Percentiles rank a stretch among this genome's conserved stretches.
Conservation (phyloP, 1,140 invertebrate species). For the Aphelenchoides avenae region DNA sequence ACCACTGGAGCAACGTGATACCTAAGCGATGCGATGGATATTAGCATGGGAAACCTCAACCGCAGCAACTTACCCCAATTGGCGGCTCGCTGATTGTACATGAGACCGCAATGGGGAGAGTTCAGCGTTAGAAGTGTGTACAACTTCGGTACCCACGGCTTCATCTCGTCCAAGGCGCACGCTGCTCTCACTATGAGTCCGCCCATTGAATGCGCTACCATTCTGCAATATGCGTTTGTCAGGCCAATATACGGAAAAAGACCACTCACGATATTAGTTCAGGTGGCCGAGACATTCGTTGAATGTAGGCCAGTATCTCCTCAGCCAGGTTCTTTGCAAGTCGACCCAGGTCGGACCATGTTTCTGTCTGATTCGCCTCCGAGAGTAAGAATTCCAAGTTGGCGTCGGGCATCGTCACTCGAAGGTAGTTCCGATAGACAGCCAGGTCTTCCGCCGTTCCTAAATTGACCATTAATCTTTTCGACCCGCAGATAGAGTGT, state of each 20-base stretch:
- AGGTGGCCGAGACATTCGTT: slow-evolving; percentile 18
- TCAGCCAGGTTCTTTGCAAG: slow-evolving; percentile 35
- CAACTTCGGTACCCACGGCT: slow-evolving; percentile 13
- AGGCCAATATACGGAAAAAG: slow-evolving; percentile 13
- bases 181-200: slow-evolving; percentile 28
- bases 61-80: slow-evolving; percentile 24
- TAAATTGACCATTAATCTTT: not conserved
- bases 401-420: slow-evolving; percentile 21
- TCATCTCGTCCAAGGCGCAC: slow-evolving; percentile 11
- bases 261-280: slow-evolving; percentile 16
- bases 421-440: slow-evolving; percentile 25
- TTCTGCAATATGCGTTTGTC: too few relatives aligned
- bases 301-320: slow-evolving; percentile 23
- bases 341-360: slow-evolving; percentile 21
- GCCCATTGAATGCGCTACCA: slow-evolving; percentile 32
- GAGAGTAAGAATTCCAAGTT: slow-evolving; percentile 34
- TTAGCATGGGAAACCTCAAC: not conserved
- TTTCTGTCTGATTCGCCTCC: slow-evolving; percentile 37
- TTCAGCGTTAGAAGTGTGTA: slow-evolving; percentile 30
- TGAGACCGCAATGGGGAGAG: slow-evolving; percentile 24
- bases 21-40: slow-evolving; percentile 1
- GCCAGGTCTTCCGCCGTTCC: slow-evolving; percentile 28
- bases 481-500: slow-evolving; percentile 1
- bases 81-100: slow-evolving; percentile 29
- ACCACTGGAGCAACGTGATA: slow-evolving; percentile 28